Evolutionary conservation across 2,797 vertebrate species (phyloP), one percentile per base, ranked within the genome.

Genomic region (Ceyx erithaca): DNA sequence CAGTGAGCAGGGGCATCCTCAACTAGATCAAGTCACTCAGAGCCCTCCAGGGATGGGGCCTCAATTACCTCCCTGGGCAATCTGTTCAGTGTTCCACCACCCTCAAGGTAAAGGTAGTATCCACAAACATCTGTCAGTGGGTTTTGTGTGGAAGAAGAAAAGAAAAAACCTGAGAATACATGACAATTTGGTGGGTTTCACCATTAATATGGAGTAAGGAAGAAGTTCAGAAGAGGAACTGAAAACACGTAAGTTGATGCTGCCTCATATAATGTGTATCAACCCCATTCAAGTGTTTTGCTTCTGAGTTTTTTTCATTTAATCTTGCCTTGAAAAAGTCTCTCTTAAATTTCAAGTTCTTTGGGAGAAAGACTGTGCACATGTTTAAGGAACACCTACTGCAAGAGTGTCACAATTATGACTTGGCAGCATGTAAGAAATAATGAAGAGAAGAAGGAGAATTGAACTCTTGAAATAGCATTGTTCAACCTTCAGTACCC

Each of bases 391-490:
- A 94, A 93, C 86, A 94, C 88, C 76, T 90, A 78, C 86, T 89
- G 78, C 78, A 94, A 82, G 51, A 87, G 46, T 62, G 62, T 94
- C 92, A 66, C 55, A 80, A 52, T 87, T 83, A 87, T 25, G 69
- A 72, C 55, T 96, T 90, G 81, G 84, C 43, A 93, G 79, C 28
- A 49, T 66, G 45, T 55, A 93, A 82, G 62, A 87, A 94, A 90
- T 92, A 96, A 95, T 91, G 87, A 94, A 81, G 89, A 88, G 95
- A 94, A 91, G 78, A 93, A 86, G 76, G 45, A 93, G 69, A 89
- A 87, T 71, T 69, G 43, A 61, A 26, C 57, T 90, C 71, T 90
- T 90, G 87, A 94, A 95, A 93, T 31, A 49, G 33, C 43, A 91
- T 94, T 92, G 80, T 94, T 95, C 69, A 94, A 85, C 73, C 63